Base-by-base conservation (phyloP, 2,797 vertebrate genomes). In the Chelon auratus region DNA sequence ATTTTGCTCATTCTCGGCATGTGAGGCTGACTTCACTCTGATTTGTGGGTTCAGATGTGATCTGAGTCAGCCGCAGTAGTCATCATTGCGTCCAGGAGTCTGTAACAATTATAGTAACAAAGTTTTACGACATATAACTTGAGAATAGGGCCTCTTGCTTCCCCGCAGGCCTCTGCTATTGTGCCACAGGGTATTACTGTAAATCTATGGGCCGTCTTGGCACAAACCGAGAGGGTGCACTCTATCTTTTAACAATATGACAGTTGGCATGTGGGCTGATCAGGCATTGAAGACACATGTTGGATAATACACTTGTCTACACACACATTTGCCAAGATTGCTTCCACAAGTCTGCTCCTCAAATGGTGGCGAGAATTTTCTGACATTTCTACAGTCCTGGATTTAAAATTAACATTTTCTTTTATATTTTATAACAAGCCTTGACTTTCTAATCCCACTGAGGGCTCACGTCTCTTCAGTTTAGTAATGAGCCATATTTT, bases 231-330 rank as follows among this genome's bases (percentile, higher is more conserved):
- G 54, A 76, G 81, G 56, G 78, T 82, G 82, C 78, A 78, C 80
- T 88, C 75, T 75, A 77, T 87, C 85, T 91, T 26, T 84, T 77
- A 88, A 89, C 86, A 86, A 77, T 86, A 83, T 86, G 85, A 87
- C 79, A 83, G 74, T 84, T 91, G 86, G 87, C 89, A 81, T 85
- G 83, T 77, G 67, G 68, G 73, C 77, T 84, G 76, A 83, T 72
- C 55, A 56, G 55, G 66, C 85, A 91, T 91, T 90, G 56, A 91
- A 89, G 80, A 92, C 91, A 91, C 80, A 90, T 88, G 89, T 86
- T 82, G 82, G 83, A 85, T 88, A 83, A 88, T 76, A 84, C 79
- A 87, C 78, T 86, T 87, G 87, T 91, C 89, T 81, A 55, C 77
- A 80, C 67, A 72, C 82, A 80, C 78, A 59, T 88, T 85, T 68